Percentiles rank a stretch among this genome's conserved stretches.
Conservation (phyloP, 2,888 invertebrate species). For the Therioaphis trifolii region DNA sequence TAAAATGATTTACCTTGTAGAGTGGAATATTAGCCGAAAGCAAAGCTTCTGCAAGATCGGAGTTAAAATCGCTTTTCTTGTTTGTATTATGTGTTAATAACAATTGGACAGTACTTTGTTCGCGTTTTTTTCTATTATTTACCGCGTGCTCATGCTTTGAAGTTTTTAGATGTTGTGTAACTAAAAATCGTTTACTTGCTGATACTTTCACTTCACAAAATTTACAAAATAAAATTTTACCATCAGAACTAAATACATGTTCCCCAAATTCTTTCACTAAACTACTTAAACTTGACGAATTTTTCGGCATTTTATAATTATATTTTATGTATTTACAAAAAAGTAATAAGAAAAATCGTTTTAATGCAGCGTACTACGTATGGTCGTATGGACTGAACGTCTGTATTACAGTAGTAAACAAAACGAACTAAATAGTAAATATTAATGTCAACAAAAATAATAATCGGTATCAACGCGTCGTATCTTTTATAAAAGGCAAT, state of each 20-base stretch:
- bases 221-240: too few species aligned
- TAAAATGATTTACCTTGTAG: conserved; percentile 22
- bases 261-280: too few species aligned
- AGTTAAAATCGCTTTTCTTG: conserved; percentile 6
- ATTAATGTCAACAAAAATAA: background rate
- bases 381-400: too few species aligned
- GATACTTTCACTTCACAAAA: too few species aligned
- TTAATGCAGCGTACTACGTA: background rate
- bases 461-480: background rate
- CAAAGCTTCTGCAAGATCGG: conserved; percentile 16
- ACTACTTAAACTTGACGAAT: conserved; percentile 11
- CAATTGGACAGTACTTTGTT: conserved; percentile 4
- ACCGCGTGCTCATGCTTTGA: conserved; percentile 28
- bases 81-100: background rate
- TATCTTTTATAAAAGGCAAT: background rate
- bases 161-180: background rate
- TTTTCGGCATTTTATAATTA: background rate
- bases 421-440: too few species aligned
- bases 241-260: too few species aligned
- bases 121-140: background rate
- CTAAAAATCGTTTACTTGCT: conserved; percentile 25
- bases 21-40: conserved; percentile 28
- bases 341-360: background rate
- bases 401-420: background rate
- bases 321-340: background rate